Evolutionary conservation across 2,113 vertebrate genomes (phyloP).

Genomic region (Leptodactylus fuscus): DNA sequence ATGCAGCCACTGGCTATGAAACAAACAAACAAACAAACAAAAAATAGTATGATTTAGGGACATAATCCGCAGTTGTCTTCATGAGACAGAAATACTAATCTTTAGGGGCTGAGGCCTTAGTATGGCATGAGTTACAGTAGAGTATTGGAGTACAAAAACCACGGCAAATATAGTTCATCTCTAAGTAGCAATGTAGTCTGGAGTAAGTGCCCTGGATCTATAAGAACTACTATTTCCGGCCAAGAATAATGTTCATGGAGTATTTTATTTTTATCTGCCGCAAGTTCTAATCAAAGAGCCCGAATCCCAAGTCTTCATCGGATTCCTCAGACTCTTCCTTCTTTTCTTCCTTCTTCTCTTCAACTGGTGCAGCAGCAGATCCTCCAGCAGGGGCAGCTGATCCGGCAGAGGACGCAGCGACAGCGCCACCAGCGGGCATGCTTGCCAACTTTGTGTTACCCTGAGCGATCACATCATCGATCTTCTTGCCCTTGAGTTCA

Average conservation of each 20-base stretch:
- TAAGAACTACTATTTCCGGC: no score
- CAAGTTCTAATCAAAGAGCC: conserved; percentile 88
- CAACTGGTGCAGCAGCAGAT: conserved; percentile 72
- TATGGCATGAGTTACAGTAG: background rate
- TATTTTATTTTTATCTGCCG: conserved; percentile 62
- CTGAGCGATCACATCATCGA: conserved; percentile 90
- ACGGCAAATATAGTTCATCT: no score
- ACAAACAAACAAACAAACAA: background rate
- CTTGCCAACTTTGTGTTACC: conserved; percentile 94
- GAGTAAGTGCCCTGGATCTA: no score
- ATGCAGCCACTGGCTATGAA: background rate
- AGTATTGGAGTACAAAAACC: no score
- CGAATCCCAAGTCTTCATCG: conserved; percentile 96
- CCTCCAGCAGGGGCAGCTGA: conserved; percentile 83
- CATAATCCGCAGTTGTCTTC: no score
- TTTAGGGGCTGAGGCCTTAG: no score
- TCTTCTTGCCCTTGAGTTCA: conserved; percentile 91
- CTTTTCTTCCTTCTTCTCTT: conserved; percentile 94
- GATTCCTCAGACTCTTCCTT: conserved; percentile 97
- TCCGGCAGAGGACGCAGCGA: conserved; percentile 79
- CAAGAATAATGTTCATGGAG: no score
- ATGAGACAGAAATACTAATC: no score
- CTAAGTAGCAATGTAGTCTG: no score
- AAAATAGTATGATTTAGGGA: no score
- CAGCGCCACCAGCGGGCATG: conserved; percentile 86